Percentiles rank a stretch among this genome's conserved stretches.
Evolutionary conservation across 2,797 vertebrate species (phyloP).

Genomic region (Acanthurus leucopareius): DNA sequence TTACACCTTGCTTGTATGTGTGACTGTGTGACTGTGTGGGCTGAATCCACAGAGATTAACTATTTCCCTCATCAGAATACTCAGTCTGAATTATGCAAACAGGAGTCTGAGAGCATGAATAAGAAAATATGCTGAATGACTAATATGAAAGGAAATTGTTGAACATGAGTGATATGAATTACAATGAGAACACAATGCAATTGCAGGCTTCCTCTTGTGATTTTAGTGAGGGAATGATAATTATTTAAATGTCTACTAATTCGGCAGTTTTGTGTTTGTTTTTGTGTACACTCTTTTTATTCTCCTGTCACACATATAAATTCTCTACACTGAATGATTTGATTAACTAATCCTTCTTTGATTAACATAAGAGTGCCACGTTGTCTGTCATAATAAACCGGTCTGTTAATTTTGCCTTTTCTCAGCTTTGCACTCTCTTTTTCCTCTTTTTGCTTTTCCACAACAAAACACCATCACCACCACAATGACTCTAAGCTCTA

Average conservation of each 20-base stretch:
- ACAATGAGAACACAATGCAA: constrained; percentile 19
- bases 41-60: constrained; percentile 40
- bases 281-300: constrained; percentile 20
- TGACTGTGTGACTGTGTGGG: constrained; percentile 21
- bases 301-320: constrained; percentile 2
- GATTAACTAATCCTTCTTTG: constrained; percentile 61
- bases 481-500: constrained; percentile 74
- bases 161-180: constrained; percentile 22
- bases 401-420: constrained; percentile 53
- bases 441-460: constrained; percentile 26
- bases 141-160: constrained; percentile 19
- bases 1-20: constrained; percentile 3
- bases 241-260: constrained; percentile 24
- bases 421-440: constrained; percentile 63
- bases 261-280: neutral
- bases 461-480: constrained; percentile 52
- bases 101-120: constrained; percentile 19
- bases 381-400: constrained; percentile 31
- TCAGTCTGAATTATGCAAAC: constrained; percentile 50
- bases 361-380: constrained; percentile 19
- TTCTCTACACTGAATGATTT: constrained; percentile 47
- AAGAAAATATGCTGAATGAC: constrained; percentile 40
- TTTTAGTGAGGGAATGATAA: constrained; percentile 15
- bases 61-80: constrained; percentile 43
- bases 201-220: constrained; percentile 8